These are phyloP conservation scores for Acanthosepion pharaonis DNA, from an alignment of 2,888 invertebrate species.

Conservation along the genomic window DNA sequence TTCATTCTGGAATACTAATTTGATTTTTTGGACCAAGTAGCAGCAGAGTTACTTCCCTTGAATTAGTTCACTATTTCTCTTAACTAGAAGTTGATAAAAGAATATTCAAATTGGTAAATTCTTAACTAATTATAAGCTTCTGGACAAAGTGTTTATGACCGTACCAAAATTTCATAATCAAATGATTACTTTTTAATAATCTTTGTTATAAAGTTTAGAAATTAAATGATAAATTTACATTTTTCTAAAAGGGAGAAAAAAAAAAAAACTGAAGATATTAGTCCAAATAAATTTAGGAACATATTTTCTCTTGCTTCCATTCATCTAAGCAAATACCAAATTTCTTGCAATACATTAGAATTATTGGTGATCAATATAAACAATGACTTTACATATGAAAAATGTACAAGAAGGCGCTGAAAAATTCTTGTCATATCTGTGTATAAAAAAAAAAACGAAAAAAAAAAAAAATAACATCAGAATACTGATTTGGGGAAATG, in stretches of 20 bases:
- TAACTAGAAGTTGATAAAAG: no score
- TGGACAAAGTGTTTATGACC: neutral
- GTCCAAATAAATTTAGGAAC: neutral
- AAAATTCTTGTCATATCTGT: no score
- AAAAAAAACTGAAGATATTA: neutral
- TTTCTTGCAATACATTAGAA: neutral
- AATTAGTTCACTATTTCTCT: neutral
- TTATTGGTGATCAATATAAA: neutral
- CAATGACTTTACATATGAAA: neutral
- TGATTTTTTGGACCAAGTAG: neutral
- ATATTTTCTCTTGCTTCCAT: neutral
- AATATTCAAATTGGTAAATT: no score
- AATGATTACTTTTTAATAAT: neutral
- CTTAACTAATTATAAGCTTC: no score
- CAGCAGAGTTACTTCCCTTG: neutral
- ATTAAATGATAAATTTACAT: neutral
- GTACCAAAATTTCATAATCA: neutral
- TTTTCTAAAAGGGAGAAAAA: no score
- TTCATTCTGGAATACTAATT: neutral
- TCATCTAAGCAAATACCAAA: neutral
- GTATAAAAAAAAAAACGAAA: no score
- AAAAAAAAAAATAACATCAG: no score
- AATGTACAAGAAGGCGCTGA: neutral
- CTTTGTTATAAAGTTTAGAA: neutral
- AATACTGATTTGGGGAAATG: no score